A percentile compares a stretch with the other conserved stretches of the same genome.
phyloP scores from a whole-genome alignment of 2,113 vertebrate genomes.

The Galeopterus variegatus region DNA sequence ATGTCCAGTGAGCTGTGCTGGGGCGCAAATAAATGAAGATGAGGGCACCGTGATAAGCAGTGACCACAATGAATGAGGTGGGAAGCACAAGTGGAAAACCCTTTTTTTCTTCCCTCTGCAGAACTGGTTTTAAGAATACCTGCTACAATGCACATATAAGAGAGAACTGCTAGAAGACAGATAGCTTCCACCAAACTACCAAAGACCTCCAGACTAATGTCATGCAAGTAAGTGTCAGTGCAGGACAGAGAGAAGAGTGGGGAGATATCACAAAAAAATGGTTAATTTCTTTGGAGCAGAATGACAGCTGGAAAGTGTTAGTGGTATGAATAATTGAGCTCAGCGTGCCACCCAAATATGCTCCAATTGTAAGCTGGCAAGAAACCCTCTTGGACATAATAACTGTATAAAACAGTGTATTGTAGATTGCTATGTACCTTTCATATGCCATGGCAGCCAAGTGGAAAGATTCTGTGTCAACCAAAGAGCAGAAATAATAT shows the following conservation, averaged over 20 bases:
- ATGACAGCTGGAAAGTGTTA: conserved; percentile 69
- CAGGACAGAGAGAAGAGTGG: conserved; percentile 79
- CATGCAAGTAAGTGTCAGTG: conserved; percentile 63
- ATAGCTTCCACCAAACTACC: conserved; percentile 71
- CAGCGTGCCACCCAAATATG: conserved; percentile 67
- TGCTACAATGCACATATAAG: conserved; percentile 61
- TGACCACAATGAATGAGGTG: conserved; percentile 58
- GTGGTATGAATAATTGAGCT: conserved; percentile 77
- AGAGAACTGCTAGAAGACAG: conserved; percentile 70
- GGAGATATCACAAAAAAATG: conserved; percentile 82
- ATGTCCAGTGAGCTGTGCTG: conserved; percentile 58
- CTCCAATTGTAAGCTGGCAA: conserved; percentile 47
- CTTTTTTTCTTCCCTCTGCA: conserved; percentile 51
- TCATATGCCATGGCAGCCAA: conserved; percentile 82
- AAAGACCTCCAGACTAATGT: conserved; percentile 71
- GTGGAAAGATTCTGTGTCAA: conserved; percentile 79
- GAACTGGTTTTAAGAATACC: conserved; percentile 55
- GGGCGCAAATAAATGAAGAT: conserved; percentile 74
- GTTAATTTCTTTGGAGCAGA: conserved; percentile 76
- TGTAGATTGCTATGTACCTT: conserved; percentile 72
- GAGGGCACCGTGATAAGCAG: conserved; percentile 62
- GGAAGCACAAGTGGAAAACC: conserved; percentile 73
- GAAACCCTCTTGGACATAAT: conserved; percentile 77
- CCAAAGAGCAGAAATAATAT: conserved; percentile 81
- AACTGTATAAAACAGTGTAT: not conserved